Evolutionary conservation across 2,797 vertebrate species (phyloP).

Genomic region (Champsocephalus gunnari): DNA sequence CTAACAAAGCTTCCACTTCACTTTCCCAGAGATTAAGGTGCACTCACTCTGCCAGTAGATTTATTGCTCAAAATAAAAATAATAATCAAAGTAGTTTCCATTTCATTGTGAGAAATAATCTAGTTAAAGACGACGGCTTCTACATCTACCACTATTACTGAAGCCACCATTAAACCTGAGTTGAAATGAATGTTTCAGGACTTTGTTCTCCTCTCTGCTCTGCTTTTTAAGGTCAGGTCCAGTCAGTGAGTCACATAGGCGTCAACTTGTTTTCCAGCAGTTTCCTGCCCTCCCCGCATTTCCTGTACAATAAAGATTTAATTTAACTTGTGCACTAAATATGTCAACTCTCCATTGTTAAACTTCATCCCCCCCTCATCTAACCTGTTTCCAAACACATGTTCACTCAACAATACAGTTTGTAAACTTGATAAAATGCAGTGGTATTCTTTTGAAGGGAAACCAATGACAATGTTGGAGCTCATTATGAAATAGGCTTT

Average conservation of each 20-base stretch:
- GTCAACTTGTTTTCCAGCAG: constrained; percentile 68
- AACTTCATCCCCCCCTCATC: neutral
- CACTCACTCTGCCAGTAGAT: constrained; percentile 21
- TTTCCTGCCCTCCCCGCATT: constrained; percentile 64
- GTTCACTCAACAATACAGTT: constrained; percentile 48
- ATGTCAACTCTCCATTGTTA: constrained; percentile 63
- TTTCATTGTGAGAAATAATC: constrained; percentile 26
- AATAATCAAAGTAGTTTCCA: constrained; percentile 40
- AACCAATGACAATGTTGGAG: constrained; percentile 63
- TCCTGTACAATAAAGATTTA: constrained; percentile 66
- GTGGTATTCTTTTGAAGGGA: constrained; percentile 55
- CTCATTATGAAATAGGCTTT: constrained; percentile 60
- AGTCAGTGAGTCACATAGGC: constrained; percentile 55
- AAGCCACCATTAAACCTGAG: constrained; percentile 2
- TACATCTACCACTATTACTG: constrained; percentile 5
- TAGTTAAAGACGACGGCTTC: constrained; percentile 3
- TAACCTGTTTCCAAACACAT: constrained; percentile 32
- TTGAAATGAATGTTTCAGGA: constrained; percentile 6
- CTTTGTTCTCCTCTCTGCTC: constrained; percentile 9
- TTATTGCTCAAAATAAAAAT: constrained; percentile 57
- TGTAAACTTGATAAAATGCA: constrained; percentile 57
- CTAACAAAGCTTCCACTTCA: constrained; percentile 31
- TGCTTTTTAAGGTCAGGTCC: constrained; percentile 22
- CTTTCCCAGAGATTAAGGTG: constrained; percentile 35
- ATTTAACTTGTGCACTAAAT: constrained; percentile 56